Base-by-base conservation (phyloP, 2,113 vertebrate species). In the Centropus unirufus region DNA sequence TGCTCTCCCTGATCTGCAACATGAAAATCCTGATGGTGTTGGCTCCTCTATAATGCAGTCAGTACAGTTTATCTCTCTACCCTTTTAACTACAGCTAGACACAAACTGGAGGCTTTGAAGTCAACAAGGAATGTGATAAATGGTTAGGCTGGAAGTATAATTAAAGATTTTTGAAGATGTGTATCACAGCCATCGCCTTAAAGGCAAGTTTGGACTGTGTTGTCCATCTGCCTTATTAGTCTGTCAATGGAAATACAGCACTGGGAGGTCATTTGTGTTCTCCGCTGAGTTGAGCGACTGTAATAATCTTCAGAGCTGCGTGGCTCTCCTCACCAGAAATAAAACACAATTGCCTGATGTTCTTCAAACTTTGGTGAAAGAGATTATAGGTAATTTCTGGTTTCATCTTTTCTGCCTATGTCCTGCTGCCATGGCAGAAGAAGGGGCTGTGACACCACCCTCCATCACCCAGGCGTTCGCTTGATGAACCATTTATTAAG, bases 161-260 rank as follows among this genome's bases (percentile, higher is more conserved):
- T 82, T 91, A 72, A 75, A 52, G 42, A 66, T 64, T 81, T 95
- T 78, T 44, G 24, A 67, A 89, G 66, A 52, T 24, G 17, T 70
- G 3, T 72, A 49, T 76, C 34, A 46, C 49, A 87, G 74, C 42
- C 62, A 80, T 4, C 68, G 83, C 77, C 47, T 63, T 29, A 82
- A 72, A 87, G 67, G 57, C 83, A 70, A 52, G 46, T 64, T 87
- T 57, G 77, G 81, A 49, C 34, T 3, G 1, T 63, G 78, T 27
- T 86, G 77, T 46, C 74, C 68, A 59, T 70, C 61, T 68, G 29
- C 69, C 34, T 78, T 62, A 58, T 40, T 68, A n/a, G 1, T 4
- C 70, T 51, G 42, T 27, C 63, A 77, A 47, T 27, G 61, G n/a
- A n/a, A 70, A 67, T 30, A 27, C 29, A 46, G 47, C 79, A 32